Evolutionary conservation across 2,113 vertebrate genomes (phyloP).

Genomic region (Vulpes vulpes): DNA sequence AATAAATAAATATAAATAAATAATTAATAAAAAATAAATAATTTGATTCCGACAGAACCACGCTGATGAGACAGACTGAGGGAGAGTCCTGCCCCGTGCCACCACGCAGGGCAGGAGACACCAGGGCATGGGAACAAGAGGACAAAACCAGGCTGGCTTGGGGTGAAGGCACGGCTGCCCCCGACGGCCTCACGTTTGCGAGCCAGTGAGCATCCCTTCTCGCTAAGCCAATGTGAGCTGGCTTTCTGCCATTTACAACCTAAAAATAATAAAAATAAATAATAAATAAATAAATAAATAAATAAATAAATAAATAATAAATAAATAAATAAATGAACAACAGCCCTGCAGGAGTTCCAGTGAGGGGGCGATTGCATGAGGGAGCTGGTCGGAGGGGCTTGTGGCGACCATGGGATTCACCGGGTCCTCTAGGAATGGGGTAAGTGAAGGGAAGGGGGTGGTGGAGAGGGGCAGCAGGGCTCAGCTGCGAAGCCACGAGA

Average conservation of each 20-base stretch:
- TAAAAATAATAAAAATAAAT: not conserved
- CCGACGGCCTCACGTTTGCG: fast-evolving
- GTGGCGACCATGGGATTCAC: not conserved
- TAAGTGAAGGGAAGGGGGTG: fast-evolving
- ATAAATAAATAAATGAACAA: not conserved
- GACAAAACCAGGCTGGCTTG: fast-evolving
- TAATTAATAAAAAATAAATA: too few relatives aligned
- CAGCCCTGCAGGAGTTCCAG: not conserved
- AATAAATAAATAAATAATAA: too few relatives aligned
- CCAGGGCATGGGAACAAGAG: fast-evolving
- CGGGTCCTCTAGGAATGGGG: fast-evolving
- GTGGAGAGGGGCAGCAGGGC: fast-evolving
- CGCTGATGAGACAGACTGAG: not conserved
- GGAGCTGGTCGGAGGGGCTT: not conserved
- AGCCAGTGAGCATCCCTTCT: not conserved
- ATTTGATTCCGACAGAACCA: fast-evolving
- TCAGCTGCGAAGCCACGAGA: fast-evolving
- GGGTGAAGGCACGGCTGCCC: fast-evolving
- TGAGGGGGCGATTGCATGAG: not conserved
- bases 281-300: not conserved
- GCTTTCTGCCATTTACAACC: not conserved
- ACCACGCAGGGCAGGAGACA: not conserved
- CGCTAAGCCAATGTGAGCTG: not conserved
- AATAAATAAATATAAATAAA: too few relatives aligned
- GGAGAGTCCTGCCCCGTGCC: too few relatives aligned